Evolutionary conservation across 1,140 invertebrate genomes (phyloP).

Genomic region (Maconellicoccus hirsutus): DNA sequence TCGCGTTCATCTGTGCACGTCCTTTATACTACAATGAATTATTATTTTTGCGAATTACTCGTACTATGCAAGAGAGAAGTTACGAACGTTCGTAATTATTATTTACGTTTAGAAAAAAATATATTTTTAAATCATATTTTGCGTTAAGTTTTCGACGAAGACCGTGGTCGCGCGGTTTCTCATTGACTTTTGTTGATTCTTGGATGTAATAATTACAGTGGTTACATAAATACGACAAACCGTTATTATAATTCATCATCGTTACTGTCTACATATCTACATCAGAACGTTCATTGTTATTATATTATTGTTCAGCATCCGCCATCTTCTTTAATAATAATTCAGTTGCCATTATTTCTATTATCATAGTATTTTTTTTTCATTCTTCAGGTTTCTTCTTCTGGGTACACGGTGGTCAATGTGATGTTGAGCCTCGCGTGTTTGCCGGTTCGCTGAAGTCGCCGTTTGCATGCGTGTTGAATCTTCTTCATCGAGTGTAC

Average conservation of each 20-base stretch:
- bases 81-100: background rate
- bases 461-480: constrained; percentile 11
- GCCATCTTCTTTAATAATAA: constrained; percentile 21
- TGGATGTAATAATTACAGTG: constrained; percentile 20
- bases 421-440: constrained; percentile 11
- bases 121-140: background rate
- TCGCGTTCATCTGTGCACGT: background rate
- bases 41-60: constrained; percentile 1
- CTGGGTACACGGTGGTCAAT: background rate
- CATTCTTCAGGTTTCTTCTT: background rate
- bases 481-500: background rate
- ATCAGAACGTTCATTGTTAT: background rate
- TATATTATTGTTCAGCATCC: constrained; percentile 20
- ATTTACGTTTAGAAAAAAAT: background rate
- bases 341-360: constrained; percentile 11
- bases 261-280: constrained; percentile 12
- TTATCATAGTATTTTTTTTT: background rate
- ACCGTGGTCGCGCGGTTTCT: constrained; percentile 1
- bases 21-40: background rate
- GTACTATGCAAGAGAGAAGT: background rate
- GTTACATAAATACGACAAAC: constrained; percentile 20
- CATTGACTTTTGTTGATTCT: constrained; percentile 14
- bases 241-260: constrained; percentile 20
- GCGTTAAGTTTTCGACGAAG: background rate
- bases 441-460: constrained; percentile 14